Conservation (phyloP, 2,888 invertebrate genomes). For the Ganaspis brasiliensis region DNA sequence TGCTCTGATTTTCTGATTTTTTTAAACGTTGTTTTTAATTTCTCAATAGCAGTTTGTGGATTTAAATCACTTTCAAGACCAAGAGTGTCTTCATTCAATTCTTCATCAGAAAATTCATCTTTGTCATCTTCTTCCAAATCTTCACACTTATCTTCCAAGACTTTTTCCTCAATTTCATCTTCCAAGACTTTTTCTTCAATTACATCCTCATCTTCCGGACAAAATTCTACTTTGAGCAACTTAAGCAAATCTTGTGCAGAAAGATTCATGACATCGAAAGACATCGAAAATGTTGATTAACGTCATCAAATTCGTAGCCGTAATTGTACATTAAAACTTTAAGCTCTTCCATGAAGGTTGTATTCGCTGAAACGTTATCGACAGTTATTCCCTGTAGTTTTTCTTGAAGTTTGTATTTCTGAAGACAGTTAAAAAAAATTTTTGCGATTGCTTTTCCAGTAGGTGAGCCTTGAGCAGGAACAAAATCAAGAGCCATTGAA, state of each 20-base stretch:
- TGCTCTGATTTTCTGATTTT: constrained; percentile 25
- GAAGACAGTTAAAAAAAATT: constrained; percentile 44
- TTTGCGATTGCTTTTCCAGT: constrained; percentile 52
- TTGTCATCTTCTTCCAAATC: too few relatives aligned
- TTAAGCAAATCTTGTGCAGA: constrained; percentile 37
- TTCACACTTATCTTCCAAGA: too few relatives aligned
- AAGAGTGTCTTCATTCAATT: constrained; percentile 9
- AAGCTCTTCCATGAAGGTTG: constrained; percentile 47
- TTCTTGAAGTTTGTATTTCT: constrained; percentile 43
- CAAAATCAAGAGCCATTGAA: constrained; percentile 58
- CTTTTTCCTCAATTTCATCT: background rate
- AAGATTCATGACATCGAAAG: constrained; percentile 41
- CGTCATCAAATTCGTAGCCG: constrained; percentile 40
- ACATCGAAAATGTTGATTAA: constrained; percentile 48
- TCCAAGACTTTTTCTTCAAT: background rate
- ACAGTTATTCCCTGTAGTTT: constrained; percentile 49
- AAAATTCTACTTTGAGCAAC: background rate
- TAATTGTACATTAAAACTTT: constrained; percentile 34
- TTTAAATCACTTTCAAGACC: background rate
- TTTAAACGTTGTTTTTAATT: background rate
- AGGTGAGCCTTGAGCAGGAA: constrained; percentile 52
- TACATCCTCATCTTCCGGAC: background rate
- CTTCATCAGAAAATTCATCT: background rate
- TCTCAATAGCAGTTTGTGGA: too few relatives aligned
- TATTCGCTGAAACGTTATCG: constrained; percentile 50